These are phyloP conservation scores for Plusia festucae DNA, from an alignment of 2,888 invertebrate genomes.

Conservation along the genomic window DNA sequence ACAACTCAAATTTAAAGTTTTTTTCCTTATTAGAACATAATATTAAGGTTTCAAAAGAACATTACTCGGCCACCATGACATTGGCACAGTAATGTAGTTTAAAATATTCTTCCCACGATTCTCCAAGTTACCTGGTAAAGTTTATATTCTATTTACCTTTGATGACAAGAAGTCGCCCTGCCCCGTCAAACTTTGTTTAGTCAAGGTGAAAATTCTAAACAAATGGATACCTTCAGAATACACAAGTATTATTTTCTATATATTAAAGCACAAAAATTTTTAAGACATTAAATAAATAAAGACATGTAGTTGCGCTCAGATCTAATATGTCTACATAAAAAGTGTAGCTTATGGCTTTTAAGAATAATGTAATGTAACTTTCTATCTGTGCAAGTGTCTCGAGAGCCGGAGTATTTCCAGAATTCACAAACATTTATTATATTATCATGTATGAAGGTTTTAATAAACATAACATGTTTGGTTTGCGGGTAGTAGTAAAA, in stretches of 20 bases:
- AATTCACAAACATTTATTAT: too few relatives aligned
- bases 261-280: not conserved
- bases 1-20: too few relatives aligned
- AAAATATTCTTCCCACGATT: not conserved
- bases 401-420: not conserved
- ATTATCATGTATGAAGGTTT: not conserved
- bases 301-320: too few relatives aligned
- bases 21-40: too few relatives aligned
- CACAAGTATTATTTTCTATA: not conserved
- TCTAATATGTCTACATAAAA: too few relatives aligned
- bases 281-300: too few relatives aligned
- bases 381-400: not conserved
- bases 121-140: constrained; percentile 1
- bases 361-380: too few relatives aligned
- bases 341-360: too few relatives aligned
- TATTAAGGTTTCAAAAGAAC: too few relatives aligned
- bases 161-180: not conserved
- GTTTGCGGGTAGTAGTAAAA: constrained; percentile 40
- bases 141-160: constrained; percentile 3
- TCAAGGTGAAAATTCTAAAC: not conserved
- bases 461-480: constrained; percentile 8
- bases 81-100: constrained; percentile 3
- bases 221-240: constrained; percentile 1
- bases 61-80: not conserved
- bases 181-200: not conserved